Base-by-base conservation (phyloP, 2,113 vertebrate species). In the Pelobates fuscus region DNA sequence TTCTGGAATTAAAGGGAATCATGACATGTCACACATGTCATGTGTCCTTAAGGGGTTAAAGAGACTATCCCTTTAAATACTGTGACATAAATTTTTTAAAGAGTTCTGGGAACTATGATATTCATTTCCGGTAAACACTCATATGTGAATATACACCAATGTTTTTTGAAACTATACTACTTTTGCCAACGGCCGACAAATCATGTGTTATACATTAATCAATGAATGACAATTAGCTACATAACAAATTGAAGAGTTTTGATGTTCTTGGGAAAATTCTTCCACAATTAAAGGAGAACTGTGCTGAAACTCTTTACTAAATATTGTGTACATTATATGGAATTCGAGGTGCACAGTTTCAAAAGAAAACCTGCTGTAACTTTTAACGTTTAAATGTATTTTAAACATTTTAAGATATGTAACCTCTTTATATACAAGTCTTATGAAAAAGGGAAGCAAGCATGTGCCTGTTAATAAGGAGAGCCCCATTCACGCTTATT, bases 341-440 rank as follows among this genome's bases (percentile, higher is more conserved):
- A 68, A 55, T 30, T 21, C 10, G 66, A 68, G 18, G 59, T 29
- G 24, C 15, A 27, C 59, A 15, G 25, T 30, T 61, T 30, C 59
- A 61, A 61, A 61, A 61, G 59, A 17, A 30, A 61, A 61, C 17
- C 26, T 61, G 59, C 18, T 61, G 59, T 30, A 5, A 30, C 59
- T 6, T 58, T 58, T 61, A 61, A 61, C 59, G 10, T 58, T 58
- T 61, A 61, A 61, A n/a, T 18, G 12, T 29, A 61, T 23, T 81
- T 86, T 76, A 82, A 81, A 72, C 81, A 83, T 67, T 80, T 85
- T 84, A 84, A 66, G 85, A 61, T 8, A 27, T 29, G 59, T 29
- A 30, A 27, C 27, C 15, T 61, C 21, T 61, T 30, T 61, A 29
- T 61, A 61, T 29, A 30, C 59, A 61, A 8, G 10, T 20, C 21